Evolutionary conservation across 1,140 invertebrate species (phyloP), one percentile per base, ranked within the genome.

Genomic region (Coelopa frigida): DNA sequence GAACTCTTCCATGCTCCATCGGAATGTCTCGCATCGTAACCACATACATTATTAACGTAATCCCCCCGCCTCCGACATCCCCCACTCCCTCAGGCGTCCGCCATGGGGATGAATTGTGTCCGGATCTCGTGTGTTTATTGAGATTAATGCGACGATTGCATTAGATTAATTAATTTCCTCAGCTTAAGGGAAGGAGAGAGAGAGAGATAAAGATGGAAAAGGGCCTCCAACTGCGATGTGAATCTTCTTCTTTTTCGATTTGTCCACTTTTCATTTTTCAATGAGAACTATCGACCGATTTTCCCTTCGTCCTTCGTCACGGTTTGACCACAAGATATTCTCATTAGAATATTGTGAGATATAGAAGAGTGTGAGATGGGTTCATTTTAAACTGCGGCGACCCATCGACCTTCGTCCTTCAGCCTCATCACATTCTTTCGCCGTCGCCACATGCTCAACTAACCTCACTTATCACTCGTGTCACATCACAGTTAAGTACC

Each of bases 401-500:
- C n/a, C n/a, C n/a, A n/a, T n/a, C n/a, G n/a, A n/a, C n/a, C n/a
- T n/a, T n/a, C n/a, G n/a, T n/a, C n/a, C n/a, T n/a, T n/a, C n/a
- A n/a, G n/a, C n/a, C n/a, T n/a, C 40, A 21, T 42, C 17, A 29
- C 14, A 29, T 15, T 29, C 24, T 31, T 20, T 20, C 15, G 17
- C 17, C 26, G 24, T 31, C 10, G 24, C 32, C 21, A 42, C 24
- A 42, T 42, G 15, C 38, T 40, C 24, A 14, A 24, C 22, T 40
- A 21, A 42, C 32, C 24, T 29, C 26, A 14, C 32, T 42, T 42
- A 42, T 42, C 24, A 42, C 17, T 17, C 60, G 45, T 63, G 60
- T 63, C 60, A 62, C 60, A 62, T 63, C 57, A 63, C 57, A 47
- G 58, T 56, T 62, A 60, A 62, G 60, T 56, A 58, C 56, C 56